Evolutionary conservation across 2,113 vertebrate species (phyloP).

Genomic region (Lucifuga dentata): DNA sequence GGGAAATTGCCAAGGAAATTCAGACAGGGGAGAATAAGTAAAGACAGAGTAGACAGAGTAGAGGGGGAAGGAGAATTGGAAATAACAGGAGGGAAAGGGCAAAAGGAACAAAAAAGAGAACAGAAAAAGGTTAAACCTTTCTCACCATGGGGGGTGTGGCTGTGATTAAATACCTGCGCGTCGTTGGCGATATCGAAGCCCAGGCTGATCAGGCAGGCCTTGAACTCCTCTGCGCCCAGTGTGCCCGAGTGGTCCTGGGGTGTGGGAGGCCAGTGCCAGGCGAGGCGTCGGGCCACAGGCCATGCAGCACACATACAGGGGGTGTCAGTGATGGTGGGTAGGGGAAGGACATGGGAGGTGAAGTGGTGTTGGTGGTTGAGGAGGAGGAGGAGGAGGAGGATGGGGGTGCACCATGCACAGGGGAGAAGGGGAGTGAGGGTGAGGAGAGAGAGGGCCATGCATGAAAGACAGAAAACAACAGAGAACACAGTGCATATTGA

Average conservation of each 20-base stretch:
- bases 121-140: slow-evolving; percentile 71
- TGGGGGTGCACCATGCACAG: slow-evolving; percentile 76
- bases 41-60: slow-evolving; percentile 2
- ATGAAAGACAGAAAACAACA: slow-evolving; percentile 76
- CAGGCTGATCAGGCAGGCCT: slow-evolving; percentile 99
- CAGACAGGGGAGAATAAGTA: background rate
- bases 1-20: slow-evolving; percentile 15
- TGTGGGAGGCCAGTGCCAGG: slow-evolving; percentile 69
- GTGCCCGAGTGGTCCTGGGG: slow-evolving; percentile 98
- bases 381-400: slow-evolving; percentile 75
- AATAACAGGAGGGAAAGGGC: slow-evolving; percentile 23
- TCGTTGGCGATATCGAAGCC: slow-evolving; percentile 99
- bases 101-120: slow-evolving; percentile 39
- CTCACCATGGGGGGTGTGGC: slow-evolving; percentile 46
- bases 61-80: background rate
- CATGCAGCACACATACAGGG: slow-evolving; percentile 88
- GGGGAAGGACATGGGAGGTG: slow-evolving; percentile 79
- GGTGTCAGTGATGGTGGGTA: slow-evolving; percentile 73
- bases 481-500: slow-evolving; percentile 80
- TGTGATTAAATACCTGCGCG: slow-evolving; percentile 93
- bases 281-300: slow-evolving; percentile 76
- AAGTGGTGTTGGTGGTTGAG: slow-evolving; percentile 76
- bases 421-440: slow-evolving; percentile 14
- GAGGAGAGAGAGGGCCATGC: slow-evolving; percentile 83
- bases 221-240: slow-evolving; percentile 99